A percentile compares a stretch with the other conserved stretches of the same genome.
Evolutionary conservation across 2,797 vertebrate genomes (phyloP).

Genomic region (Rhynchotus rufescens): DNA sequence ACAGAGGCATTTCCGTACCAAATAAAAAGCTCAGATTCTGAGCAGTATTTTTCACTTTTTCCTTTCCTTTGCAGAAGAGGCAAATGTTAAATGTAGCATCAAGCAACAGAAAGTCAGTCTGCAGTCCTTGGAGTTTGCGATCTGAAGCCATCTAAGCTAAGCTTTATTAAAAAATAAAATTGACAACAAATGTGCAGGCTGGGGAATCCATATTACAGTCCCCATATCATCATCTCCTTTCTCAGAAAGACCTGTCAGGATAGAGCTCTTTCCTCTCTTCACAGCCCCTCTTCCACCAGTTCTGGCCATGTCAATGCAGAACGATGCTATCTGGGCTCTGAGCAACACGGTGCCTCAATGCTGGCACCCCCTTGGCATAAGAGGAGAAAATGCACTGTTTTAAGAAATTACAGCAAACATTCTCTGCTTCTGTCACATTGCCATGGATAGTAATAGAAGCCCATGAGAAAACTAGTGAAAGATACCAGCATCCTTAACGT

Average conservation of each 20-base stretch:
- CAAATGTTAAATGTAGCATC: neutral
- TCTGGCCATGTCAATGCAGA: neutral
- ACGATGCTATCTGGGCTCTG: neutral
- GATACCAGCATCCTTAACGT: neutral
- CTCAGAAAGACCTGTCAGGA: neutral
- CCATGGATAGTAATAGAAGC: neutral
- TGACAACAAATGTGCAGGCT: neutral
- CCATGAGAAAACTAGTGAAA: neutral
- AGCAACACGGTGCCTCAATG: neutral
- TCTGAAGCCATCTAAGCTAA: neutral
- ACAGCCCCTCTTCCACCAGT: neutral
- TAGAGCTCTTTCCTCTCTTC: neutral
- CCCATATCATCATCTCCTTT: neutral
- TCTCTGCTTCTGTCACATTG: neutral
- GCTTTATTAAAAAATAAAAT: neutral
- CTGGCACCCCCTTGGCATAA: neutral
- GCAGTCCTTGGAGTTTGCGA: neutral
- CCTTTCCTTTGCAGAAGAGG: neutral
- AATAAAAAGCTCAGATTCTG: neutral
- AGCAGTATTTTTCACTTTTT: slow-evolving; percentile 5
- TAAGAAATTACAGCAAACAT: neutral
- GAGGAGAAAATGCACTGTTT: neutral
- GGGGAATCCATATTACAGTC: neutral
- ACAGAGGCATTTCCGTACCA: neutral
- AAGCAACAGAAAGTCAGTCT: neutral